Evolutionary conservation across 2,888 invertebrate genomes (phyloP).

Genomic region (Rapana venosa): DNA sequence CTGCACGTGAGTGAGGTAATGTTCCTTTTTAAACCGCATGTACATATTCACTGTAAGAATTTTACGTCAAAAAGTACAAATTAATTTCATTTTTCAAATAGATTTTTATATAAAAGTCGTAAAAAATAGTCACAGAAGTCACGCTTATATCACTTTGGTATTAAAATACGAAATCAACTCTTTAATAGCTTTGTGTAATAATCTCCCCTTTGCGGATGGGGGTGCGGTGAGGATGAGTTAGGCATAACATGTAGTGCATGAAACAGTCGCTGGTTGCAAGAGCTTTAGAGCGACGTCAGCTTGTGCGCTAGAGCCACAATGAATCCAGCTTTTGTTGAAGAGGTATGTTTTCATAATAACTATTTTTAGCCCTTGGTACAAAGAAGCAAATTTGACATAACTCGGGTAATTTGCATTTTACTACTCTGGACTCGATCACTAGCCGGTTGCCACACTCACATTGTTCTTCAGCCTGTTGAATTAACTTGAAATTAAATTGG

Average conservation of each 20-base stretch:
- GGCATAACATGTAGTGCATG: not conserved
- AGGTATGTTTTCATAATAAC: not conserved
- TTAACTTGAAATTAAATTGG: no score
- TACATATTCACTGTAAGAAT: not conserved
- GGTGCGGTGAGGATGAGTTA: not conserved
- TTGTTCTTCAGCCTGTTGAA: no score
- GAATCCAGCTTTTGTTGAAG: constrained; percentile 24
- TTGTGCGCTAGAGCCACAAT: not conserved
- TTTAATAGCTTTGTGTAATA: not conserved
- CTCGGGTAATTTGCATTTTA: not conserved
- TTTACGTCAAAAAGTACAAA: not conserved
- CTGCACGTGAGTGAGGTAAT: constrained; percentile 22
- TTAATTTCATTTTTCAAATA: not conserved
- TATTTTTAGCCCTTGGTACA: not conserved
- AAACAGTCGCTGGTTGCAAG: not conserved
- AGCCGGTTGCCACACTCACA: no score
- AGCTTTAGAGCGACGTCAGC: not conserved
- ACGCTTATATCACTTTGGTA: not conserved
- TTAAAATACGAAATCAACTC: not conserved
- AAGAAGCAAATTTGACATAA: not conserved
- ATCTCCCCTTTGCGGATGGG: constrained; percentile 15
- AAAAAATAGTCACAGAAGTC: not conserved
- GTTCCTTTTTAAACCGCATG: not conserved
- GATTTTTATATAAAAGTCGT: not conserved
- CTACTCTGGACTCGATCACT: no score